A percentile compares a stretch with the other conserved stretches of the same genome.
These are phyloP conservation scores for Chloroceryle aenea DNA, from an alignment of 2,113 vertebrate species.

Conservation along the genomic window DNA sequence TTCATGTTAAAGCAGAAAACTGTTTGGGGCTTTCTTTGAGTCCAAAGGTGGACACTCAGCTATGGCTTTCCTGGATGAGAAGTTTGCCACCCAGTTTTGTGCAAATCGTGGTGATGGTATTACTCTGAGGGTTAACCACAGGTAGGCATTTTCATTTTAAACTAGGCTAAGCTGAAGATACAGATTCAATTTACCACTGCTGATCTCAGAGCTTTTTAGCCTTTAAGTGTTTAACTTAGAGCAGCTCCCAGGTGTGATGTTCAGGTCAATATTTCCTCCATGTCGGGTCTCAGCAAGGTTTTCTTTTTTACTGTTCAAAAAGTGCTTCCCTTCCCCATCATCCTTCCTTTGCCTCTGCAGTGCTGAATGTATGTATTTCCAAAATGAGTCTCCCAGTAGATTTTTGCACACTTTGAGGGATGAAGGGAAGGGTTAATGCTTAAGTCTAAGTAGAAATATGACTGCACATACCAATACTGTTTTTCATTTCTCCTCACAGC, in stretches of 20 bases:
- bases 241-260: not conserved
- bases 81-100: not conserved
- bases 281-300: not conserved
- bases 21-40: not conserved
- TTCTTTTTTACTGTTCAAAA: not conserved
- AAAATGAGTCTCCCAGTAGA: not conserved
- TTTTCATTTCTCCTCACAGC: not conserved
- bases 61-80: not conserved
- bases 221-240: not conserved
- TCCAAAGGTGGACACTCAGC: not conserved
- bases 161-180: not conserved
- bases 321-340: not conserved
- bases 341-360: not conserved
- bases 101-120: not conserved
- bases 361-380: not conserved
- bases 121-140: not conserved
- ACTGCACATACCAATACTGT: not conserved
- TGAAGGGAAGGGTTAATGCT: slow-evolving; percentile 36
- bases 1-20: not conserved
- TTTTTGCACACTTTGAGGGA: not conserved
- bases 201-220: not conserved
- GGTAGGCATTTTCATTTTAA: not conserved
- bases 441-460: not conserved
- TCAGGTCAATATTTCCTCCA: not conserved
- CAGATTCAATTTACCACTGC: not conserved